Evolutionary conservation across 2,797 vertebrate species (phyloP), one percentile per base, ranked within the genome.

Genomic region (Sebastes cheni): DNA sequence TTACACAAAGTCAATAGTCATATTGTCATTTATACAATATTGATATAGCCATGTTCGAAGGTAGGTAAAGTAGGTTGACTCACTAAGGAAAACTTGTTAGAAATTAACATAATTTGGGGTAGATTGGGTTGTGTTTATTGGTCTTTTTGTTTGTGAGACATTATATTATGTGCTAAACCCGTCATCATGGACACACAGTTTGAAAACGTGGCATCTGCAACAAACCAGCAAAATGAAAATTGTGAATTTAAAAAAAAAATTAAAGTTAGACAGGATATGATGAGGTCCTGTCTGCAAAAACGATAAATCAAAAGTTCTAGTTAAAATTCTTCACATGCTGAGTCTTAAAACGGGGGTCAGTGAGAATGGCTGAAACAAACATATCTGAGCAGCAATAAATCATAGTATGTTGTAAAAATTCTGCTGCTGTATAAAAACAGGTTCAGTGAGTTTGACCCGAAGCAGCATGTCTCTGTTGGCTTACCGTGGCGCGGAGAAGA

Each of bases 401-500:
- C 75, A 64, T 2, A 32, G 25, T 23, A 32, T 32, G 32, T 77
- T 73, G 84, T 75, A 72, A 60, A 82, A 77, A 46, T 39, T 54
- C 52, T 83, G 79, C 59, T 59, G 50, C 68, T 86, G 66, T 69
- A 85, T 75, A 69, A 77, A 86, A 75, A 75, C 54, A 50, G 68
- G 56, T 84, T 84, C 75, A 76, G 62, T 67, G 66, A 50, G 79
- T 85, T 82, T 74, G 58, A 89, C 42, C 68, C 72, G 70, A 58
- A 68, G 58, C 59, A 61, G 14, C 20, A 12, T 60, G 66, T 85
- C 46, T 81, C 12, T 80, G 8, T 74, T 81, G 75, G 59, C 94
- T 95, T 93, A 95, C 95, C 93, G 10, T 87, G 85, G 50, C 72
- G 93, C 75, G 90, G 67, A 80, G 80, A 9, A 66, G 85, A 76